Evolutionary conservation across 2,888 invertebrate species (phyloP).

Genomic region (Scaptomyza polygonia): DNA sequence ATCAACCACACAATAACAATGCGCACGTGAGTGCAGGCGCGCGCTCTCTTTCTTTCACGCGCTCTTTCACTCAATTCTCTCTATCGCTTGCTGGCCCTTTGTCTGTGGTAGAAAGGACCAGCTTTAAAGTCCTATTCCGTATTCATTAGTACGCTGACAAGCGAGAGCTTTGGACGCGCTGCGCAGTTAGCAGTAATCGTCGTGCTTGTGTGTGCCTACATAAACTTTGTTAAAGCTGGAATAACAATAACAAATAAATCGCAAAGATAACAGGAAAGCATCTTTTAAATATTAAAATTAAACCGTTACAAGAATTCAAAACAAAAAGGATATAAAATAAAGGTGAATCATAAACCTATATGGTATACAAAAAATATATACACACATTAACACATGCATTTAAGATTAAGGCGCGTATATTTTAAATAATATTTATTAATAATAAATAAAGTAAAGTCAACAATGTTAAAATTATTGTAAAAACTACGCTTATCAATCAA

Average conservation of each 20-base stretch:
- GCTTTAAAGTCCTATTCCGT: constrained; percentile 57
- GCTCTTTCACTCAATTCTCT: constrained; percentile 7
- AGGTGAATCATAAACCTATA: constrained; percentile 49
- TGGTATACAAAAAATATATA: constrained; percentile 13
- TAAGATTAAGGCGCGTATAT: constrained; percentile 56
- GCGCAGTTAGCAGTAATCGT: constrained; percentile 48
- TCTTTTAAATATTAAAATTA: constrained; percentile 20
- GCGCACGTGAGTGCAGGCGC: constrained; percentile 68
- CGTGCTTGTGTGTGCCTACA: constrained; percentile 30
- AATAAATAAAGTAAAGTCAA: constrained; percentile 31
- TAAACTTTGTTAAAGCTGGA: constrained; percentile 52
- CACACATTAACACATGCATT: constrained; percentile 15
- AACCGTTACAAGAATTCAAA: constrained; percentile 30
- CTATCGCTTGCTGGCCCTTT: constrained; percentile 20
- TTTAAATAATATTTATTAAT: constrained; percentile 29
- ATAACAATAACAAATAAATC: constrained; percentile 66
- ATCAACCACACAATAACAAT: constrained; percentile 77
- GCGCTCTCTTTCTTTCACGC: constrained; percentile 17
- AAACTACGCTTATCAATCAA: constrained; percentile 14
- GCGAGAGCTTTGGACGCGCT: constrained; percentile 74
- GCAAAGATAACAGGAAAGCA: constrained; percentile 21
- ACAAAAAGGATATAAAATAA: constrained; percentile 32
- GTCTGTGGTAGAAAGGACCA: constrained; percentile 48
- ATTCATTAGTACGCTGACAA: constrained; percentile 68
- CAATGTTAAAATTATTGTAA: constrained; percentile 9